Evolutionary conservation across 2,888 invertebrate genomes (phyloP).

Genomic region (Ryuthela nishihirai): DNA sequence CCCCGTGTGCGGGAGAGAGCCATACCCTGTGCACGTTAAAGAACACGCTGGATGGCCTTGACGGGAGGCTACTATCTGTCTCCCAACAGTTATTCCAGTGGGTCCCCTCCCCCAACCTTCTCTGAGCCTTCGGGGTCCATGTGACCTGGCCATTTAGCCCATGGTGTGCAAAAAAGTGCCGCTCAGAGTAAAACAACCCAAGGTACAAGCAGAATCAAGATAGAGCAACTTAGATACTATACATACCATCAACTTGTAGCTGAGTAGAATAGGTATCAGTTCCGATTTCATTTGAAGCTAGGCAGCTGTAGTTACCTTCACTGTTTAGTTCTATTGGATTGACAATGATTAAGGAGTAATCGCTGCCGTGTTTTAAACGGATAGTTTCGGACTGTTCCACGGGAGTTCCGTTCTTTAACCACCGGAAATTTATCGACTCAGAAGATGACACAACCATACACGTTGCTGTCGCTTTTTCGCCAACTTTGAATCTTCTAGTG

Average conservation of each 20-base stretch:
- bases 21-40: too few relatives aligned
- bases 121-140: too few relatives aligned
- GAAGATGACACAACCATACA: neutral
- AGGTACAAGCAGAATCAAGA: too few relatives aligned
- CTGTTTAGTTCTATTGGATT: constrained; percentile 7
- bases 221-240: too few relatives aligned
- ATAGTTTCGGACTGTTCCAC: neutral
- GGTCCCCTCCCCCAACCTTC: too few relatives aligned
- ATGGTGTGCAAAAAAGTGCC: too few relatives aligned
- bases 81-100: too few relatives aligned
- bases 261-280: neutral
- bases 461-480: neutral
- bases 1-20: too few relatives aligned
- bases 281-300: constrained; percentile 7
- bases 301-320: constrained; percentile 17
- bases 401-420: constrained; percentile 1
- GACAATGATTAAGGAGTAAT: constrained; percentile 3
- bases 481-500: neutral
- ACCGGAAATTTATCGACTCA: neutral
- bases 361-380: constrained; percentile 8
- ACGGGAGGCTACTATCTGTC: too few relatives aligned
- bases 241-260: constrained; percentile 12
- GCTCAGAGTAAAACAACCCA: too few relatives aligned
- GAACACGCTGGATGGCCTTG: too few relatives aligned
- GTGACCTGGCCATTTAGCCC: too few relatives aligned